Percentiles rank a stretch among this genome's conserved stretches.
Conservation (phyloP, 2,113 vertebrate genomes). For the Syrrhaptes paradoxus region DNA sequence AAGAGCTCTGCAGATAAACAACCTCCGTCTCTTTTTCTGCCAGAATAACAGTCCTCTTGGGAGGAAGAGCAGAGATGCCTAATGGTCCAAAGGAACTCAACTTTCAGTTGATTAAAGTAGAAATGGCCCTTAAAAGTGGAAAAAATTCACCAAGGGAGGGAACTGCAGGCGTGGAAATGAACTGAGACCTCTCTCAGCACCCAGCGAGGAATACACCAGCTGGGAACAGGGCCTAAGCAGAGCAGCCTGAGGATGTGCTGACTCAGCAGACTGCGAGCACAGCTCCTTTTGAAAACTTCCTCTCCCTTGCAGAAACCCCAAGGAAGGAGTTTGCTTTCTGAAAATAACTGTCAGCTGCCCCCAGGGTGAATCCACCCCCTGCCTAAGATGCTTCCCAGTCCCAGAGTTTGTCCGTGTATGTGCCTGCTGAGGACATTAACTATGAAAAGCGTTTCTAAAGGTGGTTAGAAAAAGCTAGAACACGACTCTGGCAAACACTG, state of each 20-base stretch:
- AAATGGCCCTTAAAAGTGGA: neutral
- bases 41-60: neutral
- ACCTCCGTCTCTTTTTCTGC: neutral
- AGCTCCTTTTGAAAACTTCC: neutral
- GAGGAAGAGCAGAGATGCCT: constrained; percentile 14
- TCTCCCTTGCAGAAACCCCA: neutral
- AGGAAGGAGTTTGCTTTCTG: neutral
- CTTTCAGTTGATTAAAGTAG: constrained; percentile 4
- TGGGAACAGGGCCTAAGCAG: neutral
- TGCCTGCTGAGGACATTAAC: neutral
- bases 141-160: neutral
- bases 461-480: neutral
- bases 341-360: neutral
- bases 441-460: neutral
- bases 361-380: neutral
- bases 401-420: rapidly evolving
- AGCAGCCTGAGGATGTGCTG: neutral
- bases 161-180: neutral
- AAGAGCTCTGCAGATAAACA: constrained; percentile 31
- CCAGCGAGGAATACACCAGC: neutral
- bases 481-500: neutral
- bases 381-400: neutral
- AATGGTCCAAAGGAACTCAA: neutral
- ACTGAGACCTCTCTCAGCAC: neutral
- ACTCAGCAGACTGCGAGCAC: neutral